phyloP scores from a whole-genome alignment of 2,888 invertebrate genomes.

The Nemoura dubitans region DNA sequence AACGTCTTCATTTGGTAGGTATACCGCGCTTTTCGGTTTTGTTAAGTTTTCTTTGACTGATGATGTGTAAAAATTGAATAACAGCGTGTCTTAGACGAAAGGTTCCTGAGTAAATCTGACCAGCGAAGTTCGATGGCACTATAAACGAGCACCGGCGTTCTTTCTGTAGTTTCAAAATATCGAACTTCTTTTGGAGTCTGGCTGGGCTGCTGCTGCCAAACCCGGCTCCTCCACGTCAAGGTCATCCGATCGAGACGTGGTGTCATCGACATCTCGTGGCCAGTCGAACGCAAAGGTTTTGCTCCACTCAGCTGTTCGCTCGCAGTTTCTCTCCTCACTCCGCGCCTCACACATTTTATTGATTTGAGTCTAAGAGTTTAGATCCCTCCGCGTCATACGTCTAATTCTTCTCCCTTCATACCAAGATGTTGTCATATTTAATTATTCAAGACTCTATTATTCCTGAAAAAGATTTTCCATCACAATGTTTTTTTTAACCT shows the following conservation, averaged over 20 bases:
- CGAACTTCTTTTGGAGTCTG: too few relatives aligned
- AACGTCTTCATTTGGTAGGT: neutral
- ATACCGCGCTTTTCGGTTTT: neutral
- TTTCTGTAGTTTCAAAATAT: too few relatives aligned
- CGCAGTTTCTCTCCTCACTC: neutral
- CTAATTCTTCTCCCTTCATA: neutral
- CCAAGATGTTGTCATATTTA: neutral
- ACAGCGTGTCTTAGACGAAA: too few relatives aligned
- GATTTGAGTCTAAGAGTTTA: neutral
- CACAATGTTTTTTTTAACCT: neutral
- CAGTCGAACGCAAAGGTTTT: neutral
- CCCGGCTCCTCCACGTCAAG: neutral
- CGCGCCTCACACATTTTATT: neutral
- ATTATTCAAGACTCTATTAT: constrained; percentile 26
- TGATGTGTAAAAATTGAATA: too few relatives aligned
- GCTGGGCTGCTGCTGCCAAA: neutral
- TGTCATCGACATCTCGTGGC: neutral
- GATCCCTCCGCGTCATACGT: neutral
- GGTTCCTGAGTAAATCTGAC: too few relatives aligned
- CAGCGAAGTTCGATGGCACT: too few relatives aligned
- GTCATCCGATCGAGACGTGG: neutral
- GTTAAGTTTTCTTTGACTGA: too few relatives aligned
- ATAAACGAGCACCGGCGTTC: too few relatives aligned
- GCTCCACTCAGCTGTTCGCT: neutral
- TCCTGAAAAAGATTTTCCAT: neutral